Evolutionary conservation across 2,888 invertebrate genomes (phyloP), one percentile per base, ranked within the genome.

Genomic region (Eupithecia tripunctaria): DNA sequence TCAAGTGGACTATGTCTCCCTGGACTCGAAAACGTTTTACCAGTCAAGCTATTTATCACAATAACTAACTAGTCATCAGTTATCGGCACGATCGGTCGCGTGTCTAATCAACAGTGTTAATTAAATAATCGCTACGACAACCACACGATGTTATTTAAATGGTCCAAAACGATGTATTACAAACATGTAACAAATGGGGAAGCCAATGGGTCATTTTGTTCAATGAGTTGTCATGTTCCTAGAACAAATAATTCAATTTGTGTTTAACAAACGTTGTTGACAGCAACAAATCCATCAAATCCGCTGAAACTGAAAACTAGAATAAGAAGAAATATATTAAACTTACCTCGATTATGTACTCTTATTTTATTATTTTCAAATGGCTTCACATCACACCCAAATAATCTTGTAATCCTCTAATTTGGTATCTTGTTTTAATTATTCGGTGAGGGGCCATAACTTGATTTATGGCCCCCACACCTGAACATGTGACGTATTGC

Each of bases 391-490:
- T 64, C 25, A 51, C 67, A 71, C 47, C 59, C 64, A 14, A n/a
- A 72, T 74, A 68, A 59, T 74, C 70, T 47, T 38, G 59, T 74
- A 78, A 84, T 82, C 80, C 79, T 74, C 68, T 78, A 80, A 82
- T 84, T 80, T 77, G 59, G 79, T 78, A 78, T 76, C 75, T 78
- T 81, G 79, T 81, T 82, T 80, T 84, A 87, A 86, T 86, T 82
- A 87, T 78, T 72, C 77, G 77, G 77, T 56, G 77, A 75, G 66
- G 71, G 73, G 68, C 71, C 72, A 67, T 76, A 76, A 72, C 68
- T 67, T 88, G 87, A 89, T 89, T 87, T 86, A 89, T 84, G 72
- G 72, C 71, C 69, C 75, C 80, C 78, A 78, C 84, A 86, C 85
- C 86, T 86, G 82, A 80, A 82, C 74, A 77, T 74, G 72, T 81